Conservation (phyloP, 1,140 invertebrate species). For the Conopomorpha cramerella region DNA sequence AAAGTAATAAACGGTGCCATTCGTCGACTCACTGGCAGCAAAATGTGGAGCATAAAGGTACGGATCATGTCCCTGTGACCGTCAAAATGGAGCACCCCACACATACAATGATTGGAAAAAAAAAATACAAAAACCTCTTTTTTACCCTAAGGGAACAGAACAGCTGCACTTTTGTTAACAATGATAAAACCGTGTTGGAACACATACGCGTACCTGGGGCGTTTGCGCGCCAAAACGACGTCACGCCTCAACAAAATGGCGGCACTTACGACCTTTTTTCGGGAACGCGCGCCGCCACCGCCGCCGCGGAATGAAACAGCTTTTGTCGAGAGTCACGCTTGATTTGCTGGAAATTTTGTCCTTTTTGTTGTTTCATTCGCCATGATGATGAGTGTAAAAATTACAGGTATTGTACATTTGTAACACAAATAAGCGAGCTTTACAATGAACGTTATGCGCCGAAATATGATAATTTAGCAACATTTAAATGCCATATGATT, state of each 20-base stretch:
- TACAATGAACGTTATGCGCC: too few species aligned
- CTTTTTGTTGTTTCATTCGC: slow-evolving; percentile 50
- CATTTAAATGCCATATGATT: too few species aligned
- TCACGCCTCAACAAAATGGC: slow-evolving; percentile 2
- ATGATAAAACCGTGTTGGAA: slow-evolving; percentile 54
- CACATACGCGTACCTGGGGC: slow-evolving; percentile 35
- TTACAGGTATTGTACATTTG: slow-evolving; percentile 21
- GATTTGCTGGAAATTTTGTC: slow-evolving; percentile 52
- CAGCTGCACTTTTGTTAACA: slow-evolving; percentile 53
- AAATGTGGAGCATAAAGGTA: too few species aligned
- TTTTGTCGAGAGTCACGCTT: slow-evolving; percentile 52
- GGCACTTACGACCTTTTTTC: slow-evolving; percentile 8
- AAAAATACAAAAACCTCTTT: slow-evolving; percentile 46
- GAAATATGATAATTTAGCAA: too few species aligned
- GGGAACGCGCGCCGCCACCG: slow-evolving; percentile 23
- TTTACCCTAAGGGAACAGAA: slow-evolving; percentile 49
- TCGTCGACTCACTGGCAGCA: too few species aligned
- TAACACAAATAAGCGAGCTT: slow-evolving; percentile 17
- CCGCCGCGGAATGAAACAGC: slow-evolving; percentile 29
- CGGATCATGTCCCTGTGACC: slow-evolving; percentile 45
- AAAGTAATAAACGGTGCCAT: too few species aligned
- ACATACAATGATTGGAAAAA: too few species aligned
- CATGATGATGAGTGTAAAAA: slow-evolving; percentile 48
- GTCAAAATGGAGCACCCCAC: slow-evolving; percentile 37
- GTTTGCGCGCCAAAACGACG: slow-evolving; percentile 25